phyloP scores from a whole-genome alignment of 2,888 invertebrate genomes.

The Oligia latruncula region DNA sequence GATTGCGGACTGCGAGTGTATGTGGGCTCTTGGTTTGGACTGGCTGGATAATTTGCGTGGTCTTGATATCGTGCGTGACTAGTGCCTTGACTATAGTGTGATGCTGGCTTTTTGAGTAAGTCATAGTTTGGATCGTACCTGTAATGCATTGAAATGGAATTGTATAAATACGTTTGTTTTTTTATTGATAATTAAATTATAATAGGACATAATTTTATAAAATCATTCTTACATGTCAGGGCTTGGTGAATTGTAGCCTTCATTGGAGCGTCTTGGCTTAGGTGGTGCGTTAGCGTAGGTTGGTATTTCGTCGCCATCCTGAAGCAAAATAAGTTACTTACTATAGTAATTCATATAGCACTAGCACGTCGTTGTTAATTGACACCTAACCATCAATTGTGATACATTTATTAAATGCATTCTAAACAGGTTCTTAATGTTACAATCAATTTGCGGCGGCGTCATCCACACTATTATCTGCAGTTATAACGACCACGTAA shows the following conservation, averaged over 20 bases:
- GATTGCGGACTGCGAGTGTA: conserved; percentile 89
- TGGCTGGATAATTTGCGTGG: conserved; percentile 81
- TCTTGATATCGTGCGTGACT: conserved; percentile 84
- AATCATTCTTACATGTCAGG: conserved; percentile 90
- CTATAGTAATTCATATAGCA: conserved; percentile 8
- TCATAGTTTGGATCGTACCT: conserved; percentile 90
- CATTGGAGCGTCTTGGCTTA: conserved; percentile 95
- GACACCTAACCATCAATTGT: conserved; percentile 28
- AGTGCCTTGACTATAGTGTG: conserved; percentile 87
- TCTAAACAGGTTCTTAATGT: conserved; percentile 53
- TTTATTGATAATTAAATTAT: not conserved
- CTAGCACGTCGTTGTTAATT: conserved; percentile 2
- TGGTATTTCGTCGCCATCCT: conserved; percentile 88
- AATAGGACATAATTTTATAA: not conserved
- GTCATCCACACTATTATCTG: conserved; percentile 73
- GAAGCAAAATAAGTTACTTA: conserved; percentile 35
- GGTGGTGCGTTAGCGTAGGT: conserved; percentile 97
- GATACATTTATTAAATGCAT: conserved; percentile 47
- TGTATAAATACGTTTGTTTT: conserved; percentile 22
- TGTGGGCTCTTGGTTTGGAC: conserved; percentile 86
- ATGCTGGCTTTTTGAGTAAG: conserved; percentile 88
- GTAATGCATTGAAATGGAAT: conserved; percentile 72
- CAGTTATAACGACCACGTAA: conserved; percentile 83
- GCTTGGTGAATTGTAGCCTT: conserved; percentile 94
- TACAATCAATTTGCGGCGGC: conserved; percentile 71